Conservation (phyloP, 2,888 invertebrate species). For the Nesidiocoris tenuis region DNA sequence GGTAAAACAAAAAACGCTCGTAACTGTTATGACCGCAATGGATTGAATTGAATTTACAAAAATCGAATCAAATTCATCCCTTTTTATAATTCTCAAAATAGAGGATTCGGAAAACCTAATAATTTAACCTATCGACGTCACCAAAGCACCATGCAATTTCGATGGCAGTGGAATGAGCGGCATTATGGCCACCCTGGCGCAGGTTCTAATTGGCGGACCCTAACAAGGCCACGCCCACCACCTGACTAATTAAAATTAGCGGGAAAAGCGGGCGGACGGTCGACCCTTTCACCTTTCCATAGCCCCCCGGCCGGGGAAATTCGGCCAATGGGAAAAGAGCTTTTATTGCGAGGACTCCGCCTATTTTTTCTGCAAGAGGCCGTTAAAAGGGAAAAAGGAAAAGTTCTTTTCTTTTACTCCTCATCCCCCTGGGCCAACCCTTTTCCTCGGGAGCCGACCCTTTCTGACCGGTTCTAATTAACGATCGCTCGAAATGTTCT, state of each 20-base stretch:
- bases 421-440: not conserved
- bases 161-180: not conserved
- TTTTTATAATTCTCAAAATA: too few relatives aligned
- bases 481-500: not conserved
- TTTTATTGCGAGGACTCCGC: slow-evolving; percentile 34
- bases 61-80: too few relatives aligned
- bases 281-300: not conserved
- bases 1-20: too few relatives aligned
- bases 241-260: slow-evolving; percentile 38
- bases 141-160: not conserved
- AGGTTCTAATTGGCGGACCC: slow-evolving; percentile 23
- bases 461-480: not conserved
- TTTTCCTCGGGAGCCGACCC: not conserved
- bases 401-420: not conserved
- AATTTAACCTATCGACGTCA: too few relatives aligned
- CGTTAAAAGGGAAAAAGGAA: slow-evolving; percentile 10
- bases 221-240: slow-evolving; percentile 29
- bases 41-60: too few relatives aligned
- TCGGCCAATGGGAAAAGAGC: slow-evolving; percentile 38
- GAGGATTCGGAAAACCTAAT: too few relatives aligned
- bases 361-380: slow-evolving; percentile 20
- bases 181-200: not conserved
- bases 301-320: slow-evolving; percentile 17
- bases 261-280: slow-evolving; percentile 1
- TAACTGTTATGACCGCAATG: too few relatives aligned